phyloP scores from a whole-genome alignment of 2,113 vertebrate species.

The Eulacestoma nigropectus region DNA sequence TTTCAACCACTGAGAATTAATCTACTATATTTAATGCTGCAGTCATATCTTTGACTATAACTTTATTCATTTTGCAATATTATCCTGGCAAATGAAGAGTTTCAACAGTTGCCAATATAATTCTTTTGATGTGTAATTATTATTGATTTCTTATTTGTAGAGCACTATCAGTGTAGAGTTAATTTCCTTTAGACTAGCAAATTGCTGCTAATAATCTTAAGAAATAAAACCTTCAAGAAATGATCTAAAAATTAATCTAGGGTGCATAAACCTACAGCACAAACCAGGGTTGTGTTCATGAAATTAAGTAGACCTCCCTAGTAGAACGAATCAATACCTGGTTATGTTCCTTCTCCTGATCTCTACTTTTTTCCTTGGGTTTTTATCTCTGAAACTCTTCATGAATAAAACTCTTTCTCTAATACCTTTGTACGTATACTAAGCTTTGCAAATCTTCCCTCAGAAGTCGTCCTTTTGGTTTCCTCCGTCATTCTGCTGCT shows the following conservation, averaged over 20 bases:
- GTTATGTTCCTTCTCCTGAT: neutral
- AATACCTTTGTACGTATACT: accelerated
- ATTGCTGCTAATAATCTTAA: neutral
- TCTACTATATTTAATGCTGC: neutral
- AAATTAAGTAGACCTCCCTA: neutral
- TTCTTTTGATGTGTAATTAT: neutral
- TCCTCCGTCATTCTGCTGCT: neutral
- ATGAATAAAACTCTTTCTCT: neutral
- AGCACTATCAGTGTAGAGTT: neutral
- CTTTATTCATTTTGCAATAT: neutral
- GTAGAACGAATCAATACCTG: neutral
- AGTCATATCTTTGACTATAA: neutral
- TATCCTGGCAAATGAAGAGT: neutral
- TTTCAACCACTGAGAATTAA: neutral
- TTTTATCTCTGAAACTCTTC: neutral
- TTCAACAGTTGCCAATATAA: neutral
- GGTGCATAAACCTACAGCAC: neutral
- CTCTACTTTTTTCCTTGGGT: neutral
- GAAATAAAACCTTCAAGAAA: neutral
- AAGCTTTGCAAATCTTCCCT: neutral
- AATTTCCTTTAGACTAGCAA: constrained; percentile 2
- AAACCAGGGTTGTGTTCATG: neutral
- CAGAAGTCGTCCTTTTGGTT: neutral
- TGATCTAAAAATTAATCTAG: neutral
- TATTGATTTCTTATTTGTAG: neutral